A percentile compares a stretch with the other conserved stretches of the same genome.
These are phyloP conservation scores for Myrmophylax atrothorax DNA, from an alignment of 2,113 vertebrate species.

Conservation along the genomic window DNA sequence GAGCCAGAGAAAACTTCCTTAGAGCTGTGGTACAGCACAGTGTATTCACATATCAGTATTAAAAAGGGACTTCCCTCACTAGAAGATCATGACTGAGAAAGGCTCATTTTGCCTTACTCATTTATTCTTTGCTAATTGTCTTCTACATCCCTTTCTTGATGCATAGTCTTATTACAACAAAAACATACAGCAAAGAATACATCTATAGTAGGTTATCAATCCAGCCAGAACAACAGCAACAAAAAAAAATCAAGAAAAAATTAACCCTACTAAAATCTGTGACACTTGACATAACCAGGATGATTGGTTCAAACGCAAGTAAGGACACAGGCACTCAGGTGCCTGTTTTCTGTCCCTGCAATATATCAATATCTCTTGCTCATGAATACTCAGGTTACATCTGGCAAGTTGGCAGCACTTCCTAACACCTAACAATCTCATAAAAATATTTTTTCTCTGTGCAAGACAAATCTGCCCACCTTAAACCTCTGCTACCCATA, in stretches of 20 bases:
- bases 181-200: neutral
- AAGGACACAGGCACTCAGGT: neutral
- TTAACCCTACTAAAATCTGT: neutral
- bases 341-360: neutral
- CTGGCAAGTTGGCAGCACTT: slow-evolving; percentile 34
- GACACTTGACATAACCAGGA: neutral
- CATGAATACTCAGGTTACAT: slow-evolving; percentile 12
- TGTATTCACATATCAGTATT: neutral
- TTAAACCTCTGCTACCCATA: slow-evolving; percentile 59
- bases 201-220: neutral
- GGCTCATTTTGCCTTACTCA: neutral
- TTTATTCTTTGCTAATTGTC: neutral
- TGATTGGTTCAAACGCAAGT: neutral
- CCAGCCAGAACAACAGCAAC: neutral
- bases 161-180: neutral
- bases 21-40: neutral
- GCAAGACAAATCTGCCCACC: slow-evolving; percentile 53
- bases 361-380: neutral
- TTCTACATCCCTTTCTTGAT: neutral
- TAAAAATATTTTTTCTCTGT: slow-evolving; percentile 6
- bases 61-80: neutral
- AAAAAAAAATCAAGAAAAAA: neutral
- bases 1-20: neutral
- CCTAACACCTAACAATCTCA: slow-evolving; percentile 32
- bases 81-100: neutral